These are phyloP conservation scores for Rotaria magnacalcarata DNA, from an alignment of 2,888 invertebrate species.

Conservation along the genomic window DNA sequence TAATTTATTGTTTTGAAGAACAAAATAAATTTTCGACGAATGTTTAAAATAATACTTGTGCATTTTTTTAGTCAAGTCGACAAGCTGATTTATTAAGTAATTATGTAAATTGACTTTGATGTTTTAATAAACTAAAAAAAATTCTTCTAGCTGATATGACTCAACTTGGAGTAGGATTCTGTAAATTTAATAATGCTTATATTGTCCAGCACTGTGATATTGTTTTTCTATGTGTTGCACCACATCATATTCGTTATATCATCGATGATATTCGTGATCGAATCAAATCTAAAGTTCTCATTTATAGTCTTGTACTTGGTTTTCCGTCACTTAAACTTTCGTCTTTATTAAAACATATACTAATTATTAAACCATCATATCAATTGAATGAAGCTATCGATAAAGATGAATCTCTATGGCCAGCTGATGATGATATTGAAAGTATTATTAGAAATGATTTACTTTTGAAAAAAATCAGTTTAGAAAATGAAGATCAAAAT, in stretches of 20 bases:
- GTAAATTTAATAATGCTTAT: constrained; percentile 4
- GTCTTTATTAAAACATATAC: neutral
- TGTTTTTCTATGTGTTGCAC: constrained; percentile 1
- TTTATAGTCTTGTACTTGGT: neutral
- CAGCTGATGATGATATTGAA: neutral
- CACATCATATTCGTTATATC: neutral
- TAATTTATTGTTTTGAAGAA: too few species aligned
- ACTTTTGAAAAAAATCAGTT: neutral
- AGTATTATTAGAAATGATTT: neutral
- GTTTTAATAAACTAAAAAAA: neutral
- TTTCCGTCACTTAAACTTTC: neutral
- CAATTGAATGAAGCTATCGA: neutral
- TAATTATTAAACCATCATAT: neutral
- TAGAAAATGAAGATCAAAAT: constrained; percentile 7
- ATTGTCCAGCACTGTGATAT: neutral
- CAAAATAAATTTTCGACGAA: neutral
- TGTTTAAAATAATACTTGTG: too few species aligned
- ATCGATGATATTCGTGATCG: neutral
- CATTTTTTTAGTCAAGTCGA: neutral
- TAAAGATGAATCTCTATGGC: neutral
- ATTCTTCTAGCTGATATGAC: neutral
- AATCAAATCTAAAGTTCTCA: neutral
- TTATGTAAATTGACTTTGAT: neutral
- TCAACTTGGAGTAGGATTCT: neutral
- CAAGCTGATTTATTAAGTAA: constrained; percentile 11